A percentile compares a stretch with the other conserved stretches of the same genome.
These are phyloP conservation scores for Pseudanteris insignis DNA, from an alignment of 2,888 invertebrate species.

Conservation along the genomic window DNA sequence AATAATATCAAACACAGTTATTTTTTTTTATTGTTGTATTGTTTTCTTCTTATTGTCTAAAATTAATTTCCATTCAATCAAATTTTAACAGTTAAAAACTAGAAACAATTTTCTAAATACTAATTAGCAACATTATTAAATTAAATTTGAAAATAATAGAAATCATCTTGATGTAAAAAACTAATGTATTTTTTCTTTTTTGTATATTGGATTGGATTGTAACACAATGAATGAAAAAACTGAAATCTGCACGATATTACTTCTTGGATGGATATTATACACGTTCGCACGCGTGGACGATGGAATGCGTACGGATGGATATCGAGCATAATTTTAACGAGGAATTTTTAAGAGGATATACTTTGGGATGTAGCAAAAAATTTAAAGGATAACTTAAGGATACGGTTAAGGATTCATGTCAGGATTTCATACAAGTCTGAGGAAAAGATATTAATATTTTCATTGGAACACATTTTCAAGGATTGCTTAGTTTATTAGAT, in stretches of 20 bases:
- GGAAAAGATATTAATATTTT: constrained; percentile 40
- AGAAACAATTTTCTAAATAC: no score
- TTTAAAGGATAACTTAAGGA: constrained; percentile 45
- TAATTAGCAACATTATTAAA: no score
- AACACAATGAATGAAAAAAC: constrained; percentile 67
- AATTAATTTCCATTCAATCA: constrained; percentile 1
- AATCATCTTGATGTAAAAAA: no score
- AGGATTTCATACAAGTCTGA: constrained; percentile 43
- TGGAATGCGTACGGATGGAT: constrained; percentile 58
- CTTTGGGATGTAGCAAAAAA: constrained; percentile 47
- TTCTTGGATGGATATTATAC: constrained; percentile 66
- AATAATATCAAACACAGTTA: no score
- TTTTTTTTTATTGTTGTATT: no score
- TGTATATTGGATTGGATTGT: constrained; percentile 67
- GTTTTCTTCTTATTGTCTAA: no score
- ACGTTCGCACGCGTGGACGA: constrained; percentile 60
- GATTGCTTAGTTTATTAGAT: constrained; percentile 46
- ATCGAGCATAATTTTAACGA: constrained; percentile 53
- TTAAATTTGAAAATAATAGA: no score
- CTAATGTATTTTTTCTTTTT: constrained; percentile 68
- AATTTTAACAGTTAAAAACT: background rate
- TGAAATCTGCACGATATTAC: constrained; percentile 66
- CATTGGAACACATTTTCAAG: constrained; percentile 55
- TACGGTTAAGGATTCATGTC: constrained; percentile 25
- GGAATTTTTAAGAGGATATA: constrained; percentile 54